phyloP scores from a whole-genome alignment of 2,113 vertebrate species.

The Tachycineta bicolor region DNA sequence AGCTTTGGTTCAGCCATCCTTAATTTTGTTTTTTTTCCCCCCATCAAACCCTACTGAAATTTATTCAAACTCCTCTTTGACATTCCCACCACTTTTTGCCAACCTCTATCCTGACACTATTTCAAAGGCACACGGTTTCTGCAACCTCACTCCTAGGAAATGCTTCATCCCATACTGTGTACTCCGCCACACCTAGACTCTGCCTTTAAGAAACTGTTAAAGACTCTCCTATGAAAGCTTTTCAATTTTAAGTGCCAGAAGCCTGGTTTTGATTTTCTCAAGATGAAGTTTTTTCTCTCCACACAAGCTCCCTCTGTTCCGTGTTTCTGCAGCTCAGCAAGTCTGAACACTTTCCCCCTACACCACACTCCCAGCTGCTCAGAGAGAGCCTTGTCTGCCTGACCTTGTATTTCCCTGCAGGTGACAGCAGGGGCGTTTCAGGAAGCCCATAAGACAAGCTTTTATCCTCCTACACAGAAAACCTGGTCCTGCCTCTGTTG shows the following conservation, averaged over 20 bases:
- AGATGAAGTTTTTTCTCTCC: background rate
- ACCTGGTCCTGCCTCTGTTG: background rate
- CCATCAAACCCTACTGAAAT: background rate
- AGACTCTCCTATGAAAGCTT: background rate
- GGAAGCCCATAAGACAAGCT: background rate
- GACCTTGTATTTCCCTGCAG: background rate
- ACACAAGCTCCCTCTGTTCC: slow-evolving; percentile 6
- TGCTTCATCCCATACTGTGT: background rate
- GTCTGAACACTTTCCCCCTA: background rate
- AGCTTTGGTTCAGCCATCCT: background rate
- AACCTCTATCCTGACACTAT: background rate
- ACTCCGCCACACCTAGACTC: background rate
- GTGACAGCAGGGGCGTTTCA: background rate
- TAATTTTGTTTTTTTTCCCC: rapidly evolving
- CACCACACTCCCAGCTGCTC: background rate
- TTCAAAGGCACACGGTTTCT: background rate
- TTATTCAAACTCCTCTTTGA: background rate
- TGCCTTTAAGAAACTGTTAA: background rate
- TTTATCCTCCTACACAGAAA: background rate
- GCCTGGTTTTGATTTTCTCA: slow-evolving; percentile 25
- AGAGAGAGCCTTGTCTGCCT: background rate
- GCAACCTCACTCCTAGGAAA: background rate
- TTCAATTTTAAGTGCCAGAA: slow-evolving; percentile 16
- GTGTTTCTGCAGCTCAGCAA: background rate
- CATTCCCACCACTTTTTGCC: background rate